Evolutionary conservation across 2,113 vertebrate genomes (phyloP).

Genomic region (Gobius niger): DNA sequence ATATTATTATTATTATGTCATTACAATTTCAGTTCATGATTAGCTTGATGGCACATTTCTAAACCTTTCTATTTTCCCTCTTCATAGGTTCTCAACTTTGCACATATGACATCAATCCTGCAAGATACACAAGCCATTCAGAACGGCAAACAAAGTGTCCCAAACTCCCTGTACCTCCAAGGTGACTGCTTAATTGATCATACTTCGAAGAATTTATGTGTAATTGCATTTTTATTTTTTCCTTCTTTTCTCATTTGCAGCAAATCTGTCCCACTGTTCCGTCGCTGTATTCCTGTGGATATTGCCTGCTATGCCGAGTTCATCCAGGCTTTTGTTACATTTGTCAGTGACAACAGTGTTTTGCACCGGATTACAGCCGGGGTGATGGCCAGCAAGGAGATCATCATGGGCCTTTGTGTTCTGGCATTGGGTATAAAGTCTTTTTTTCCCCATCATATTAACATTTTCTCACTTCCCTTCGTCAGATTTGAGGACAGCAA

Average conservation of each 20-base stretch:
- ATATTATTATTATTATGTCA: not conserved
- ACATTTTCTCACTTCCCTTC: constrained; percentile 4
- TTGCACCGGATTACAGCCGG: constrained; percentile 92
- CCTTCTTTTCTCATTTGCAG: constrained; percentile 46
- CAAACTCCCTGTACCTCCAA: constrained; percentile 88
- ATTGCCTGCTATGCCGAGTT: constrained; percentile 92
- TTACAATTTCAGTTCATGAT: not conserved
- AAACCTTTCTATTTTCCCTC: not conserved
- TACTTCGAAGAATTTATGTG: not conserved
- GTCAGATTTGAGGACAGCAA: not conserved
- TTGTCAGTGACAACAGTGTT: constrained; percentile 94
- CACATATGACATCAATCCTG: constrained; percentile 82
- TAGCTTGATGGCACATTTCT: not conserved
- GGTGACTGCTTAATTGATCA: constrained; percentile 67
- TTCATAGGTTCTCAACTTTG: constrained; percentile 86
- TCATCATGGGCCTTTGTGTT: constrained; percentile 97
- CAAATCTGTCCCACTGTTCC: constrained; percentile 87
- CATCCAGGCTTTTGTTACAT: constrained; percentile 89
- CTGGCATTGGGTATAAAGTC: constrained; percentile 88
- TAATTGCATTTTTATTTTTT: not conserved
- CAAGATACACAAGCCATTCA: constrained; percentile 77
- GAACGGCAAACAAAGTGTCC: constrained; percentile 83
- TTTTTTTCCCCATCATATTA: not conserved
- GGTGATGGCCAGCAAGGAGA: constrained; percentile 98
- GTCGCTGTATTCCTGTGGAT: constrained; percentile 92